A percentile compares a stretch with the other conserved stretches of the same genome.
phyloP scores from a whole-genome alignment of 1,140 invertebrate species.

The Hylaeus anthracinus region DNA sequence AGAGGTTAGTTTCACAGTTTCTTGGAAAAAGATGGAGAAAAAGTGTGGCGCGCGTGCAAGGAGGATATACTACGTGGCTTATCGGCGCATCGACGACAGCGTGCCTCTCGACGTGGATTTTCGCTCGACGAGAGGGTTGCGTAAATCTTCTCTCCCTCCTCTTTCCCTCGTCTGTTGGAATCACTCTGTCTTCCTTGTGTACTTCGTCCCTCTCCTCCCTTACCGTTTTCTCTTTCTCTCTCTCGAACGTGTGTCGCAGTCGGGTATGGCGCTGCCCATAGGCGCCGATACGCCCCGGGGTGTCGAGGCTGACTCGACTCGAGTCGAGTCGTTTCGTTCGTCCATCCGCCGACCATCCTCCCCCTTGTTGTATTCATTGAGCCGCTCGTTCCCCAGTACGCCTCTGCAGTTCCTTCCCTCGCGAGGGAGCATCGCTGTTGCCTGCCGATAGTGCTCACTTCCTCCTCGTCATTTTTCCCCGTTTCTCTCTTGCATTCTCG shows the following conservation, averaged over 20 bases:
- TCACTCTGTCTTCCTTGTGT: conserved; percentile 41
- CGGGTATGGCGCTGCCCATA: conserved; percentile 66
- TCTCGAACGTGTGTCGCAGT: conserved; percentile 57
- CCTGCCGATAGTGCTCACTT: conserved; percentile 18
- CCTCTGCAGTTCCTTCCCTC: conserved; percentile 42
- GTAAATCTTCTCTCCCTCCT: conserved; percentile 69
- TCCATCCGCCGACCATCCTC: conserved; percentile 68
- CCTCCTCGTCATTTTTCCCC: conserved; percentile 38
- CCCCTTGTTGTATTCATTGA: conserved; percentile 70
- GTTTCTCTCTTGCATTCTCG: conserved; percentile 17
- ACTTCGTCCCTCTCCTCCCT: conserved; percentile 36
- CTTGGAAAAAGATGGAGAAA: conserved; percentile 45
- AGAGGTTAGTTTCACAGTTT: conserved; percentile 64
- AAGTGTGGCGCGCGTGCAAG: conserved; percentile 33
- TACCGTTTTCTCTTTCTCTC: conserved; percentile 28
- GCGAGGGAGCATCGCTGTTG: conserved; percentile 59
- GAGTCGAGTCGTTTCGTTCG: conserved; percentile 50
- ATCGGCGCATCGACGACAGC: conserved; percentile 66
- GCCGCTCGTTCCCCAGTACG: conserved; percentile 50
- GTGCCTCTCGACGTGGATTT: conserved; percentile 70
- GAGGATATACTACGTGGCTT: conserved; percentile 66
- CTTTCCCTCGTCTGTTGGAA: conserved; percentile 18
- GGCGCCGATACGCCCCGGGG: conserved; percentile 68
- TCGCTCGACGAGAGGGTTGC: conserved; percentile 72
- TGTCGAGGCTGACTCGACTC: conserved; percentile 62